Base-by-base conservation (phyloP, 2,113 vertebrate genomes). In the Podiceps cristatus region DNA sequence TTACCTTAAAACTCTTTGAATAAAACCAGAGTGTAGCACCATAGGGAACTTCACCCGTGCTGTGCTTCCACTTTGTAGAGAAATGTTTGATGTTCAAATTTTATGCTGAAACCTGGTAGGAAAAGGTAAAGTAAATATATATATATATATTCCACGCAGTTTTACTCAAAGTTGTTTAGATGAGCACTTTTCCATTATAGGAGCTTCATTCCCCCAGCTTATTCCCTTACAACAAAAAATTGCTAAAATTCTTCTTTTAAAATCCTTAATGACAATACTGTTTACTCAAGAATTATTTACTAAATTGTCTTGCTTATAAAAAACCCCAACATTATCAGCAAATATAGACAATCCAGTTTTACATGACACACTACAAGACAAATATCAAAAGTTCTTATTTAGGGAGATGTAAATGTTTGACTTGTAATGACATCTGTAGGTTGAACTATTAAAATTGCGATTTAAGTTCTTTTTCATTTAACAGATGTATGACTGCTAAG, bases 391-490 rank as follows among this genome's bases (percentile, higher is more conserved):
- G 16, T 73, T 90, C 73, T 82, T 86, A 37, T 83, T 63, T 85
- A 71, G 27, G 69, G 49, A 52, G 22, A 87, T 84, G 67, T n/a
- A 92, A 86, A 89, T 45, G 67, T 81, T 69, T 86, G 47, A 53
- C 64, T 93, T 71, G 37, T 92, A 69, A 76, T 42, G 72, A 69
- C 82, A 91, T 79, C 79, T 86, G 49, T 85, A 78, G 55, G 91
- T 42, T 89, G 28, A 45, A 13, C 44, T 14, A 84, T 89, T 88
- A 96, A 87, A 95, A 95, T 91, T 74, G 66, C 81, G 77, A 90
- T 35, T 63, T 69, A 96, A 96, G 50, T 35, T 75, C 42, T 52
- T 23, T 53, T 37, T 8, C 10, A 62, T 86, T 33, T 78, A 95
- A 91, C 84, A 53, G 58, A 85, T n/a, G 18, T 58, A 69, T 67